Conservation (phyloP, 2,113 vertebrate species). For the Pelvicachromis taeniatus region DNA sequence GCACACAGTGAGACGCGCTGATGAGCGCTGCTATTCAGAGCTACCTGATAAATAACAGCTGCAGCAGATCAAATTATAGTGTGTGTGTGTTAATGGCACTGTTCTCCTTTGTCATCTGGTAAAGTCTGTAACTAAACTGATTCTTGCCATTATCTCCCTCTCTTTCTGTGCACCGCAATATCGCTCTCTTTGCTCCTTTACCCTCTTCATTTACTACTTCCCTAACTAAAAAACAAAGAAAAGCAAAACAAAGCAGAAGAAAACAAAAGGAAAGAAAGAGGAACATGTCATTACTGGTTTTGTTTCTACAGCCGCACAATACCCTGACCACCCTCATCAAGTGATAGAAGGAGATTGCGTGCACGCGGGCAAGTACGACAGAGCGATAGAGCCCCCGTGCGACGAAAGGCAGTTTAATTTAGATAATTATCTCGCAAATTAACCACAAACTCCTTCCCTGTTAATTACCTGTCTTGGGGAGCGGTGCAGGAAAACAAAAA, state of each 20-base stretch:
- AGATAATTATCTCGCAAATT: constrained; percentile 74
- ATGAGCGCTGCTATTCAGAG: constrained; percentile 6
- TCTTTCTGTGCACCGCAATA: not conserved
- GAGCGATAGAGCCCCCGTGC: constrained; percentile 9
- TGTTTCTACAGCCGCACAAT: constrained; percentile 53
- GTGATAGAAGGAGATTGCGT: constrained; percentile 30
- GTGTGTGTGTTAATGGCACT: constrained; percentile 7
- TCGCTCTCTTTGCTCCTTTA: constrained; percentile 18
- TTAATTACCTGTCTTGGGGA: constrained; percentile 70
- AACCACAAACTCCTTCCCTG: constrained; percentile 64
- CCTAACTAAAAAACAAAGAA: constrained; percentile 38
- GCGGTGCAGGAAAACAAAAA: constrained; percentile 53
- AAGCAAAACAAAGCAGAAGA: constrained; percentile 41
- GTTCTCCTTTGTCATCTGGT: constrained; percentile 21
- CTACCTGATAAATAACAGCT: constrained; percentile 35
- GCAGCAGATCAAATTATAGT: constrained; percentile 20
- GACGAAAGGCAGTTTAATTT: constrained; percentile 69
- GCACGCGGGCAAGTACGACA: not conserved
- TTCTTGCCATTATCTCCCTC: constrained; percentile 17
- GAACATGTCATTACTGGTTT: constrained; percentile 61
- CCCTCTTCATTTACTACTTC: constrained; percentile 50
- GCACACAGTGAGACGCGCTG: not conserved
- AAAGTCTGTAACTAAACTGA: constrained; percentile 40
- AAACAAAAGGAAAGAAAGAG: constrained; percentile 52
- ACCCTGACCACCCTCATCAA: constrained; percentile 52